phyloP scores from a whole-genome alignment of 2,113 vertebrate species.

The Pterocles orientalis region DNA sequence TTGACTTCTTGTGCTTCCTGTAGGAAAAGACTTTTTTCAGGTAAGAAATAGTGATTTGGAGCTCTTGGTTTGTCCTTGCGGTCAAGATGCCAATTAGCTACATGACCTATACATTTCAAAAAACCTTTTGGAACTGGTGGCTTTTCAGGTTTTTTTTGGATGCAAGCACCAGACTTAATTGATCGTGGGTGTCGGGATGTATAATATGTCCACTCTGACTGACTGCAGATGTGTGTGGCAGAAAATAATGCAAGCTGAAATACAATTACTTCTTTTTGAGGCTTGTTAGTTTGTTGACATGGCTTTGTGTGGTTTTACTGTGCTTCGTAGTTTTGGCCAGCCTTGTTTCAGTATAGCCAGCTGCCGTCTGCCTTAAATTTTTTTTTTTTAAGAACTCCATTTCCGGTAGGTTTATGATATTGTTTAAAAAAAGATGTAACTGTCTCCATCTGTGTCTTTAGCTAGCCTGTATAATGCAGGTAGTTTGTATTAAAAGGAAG shows the following conservation, averaged over 20 bases:
- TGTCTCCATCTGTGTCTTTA: not conserved
- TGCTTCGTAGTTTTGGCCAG: not conserved
- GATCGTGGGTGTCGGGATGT: fast-evolving
- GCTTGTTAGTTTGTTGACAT: not conserved
- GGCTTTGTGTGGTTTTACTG: not conserved
- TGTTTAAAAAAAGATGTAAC: not conserved
- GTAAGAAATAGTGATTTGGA: slow-evolving; percentile 76
- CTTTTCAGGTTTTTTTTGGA: not conserved
- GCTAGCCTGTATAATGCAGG: not conserved
- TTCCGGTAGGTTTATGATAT: not conserved
- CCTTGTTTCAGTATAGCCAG: not conserved
- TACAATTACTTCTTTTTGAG: not conserved
- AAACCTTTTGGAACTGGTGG: not conserved
- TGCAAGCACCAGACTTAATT: not conserved
- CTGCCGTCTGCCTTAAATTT: not conserved
- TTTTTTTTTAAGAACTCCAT: not conserved
- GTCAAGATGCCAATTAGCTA: not conserved
- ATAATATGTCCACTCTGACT: not conserved
- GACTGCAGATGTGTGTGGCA: not conserved
- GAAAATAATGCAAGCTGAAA: not conserved
- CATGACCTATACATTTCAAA: not conserved
- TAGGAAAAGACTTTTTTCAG: slow-evolving; percentile 71
- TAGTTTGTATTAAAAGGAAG: not conserved
- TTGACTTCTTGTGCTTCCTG: slow-evolving; percentile 77
- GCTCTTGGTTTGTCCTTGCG: not conserved